Evolutionary conservation across 2,888 invertebrate species (phyloP), one percentile per base, ranked within the genome.

Genomic region (Morpho helenor): DNA sequence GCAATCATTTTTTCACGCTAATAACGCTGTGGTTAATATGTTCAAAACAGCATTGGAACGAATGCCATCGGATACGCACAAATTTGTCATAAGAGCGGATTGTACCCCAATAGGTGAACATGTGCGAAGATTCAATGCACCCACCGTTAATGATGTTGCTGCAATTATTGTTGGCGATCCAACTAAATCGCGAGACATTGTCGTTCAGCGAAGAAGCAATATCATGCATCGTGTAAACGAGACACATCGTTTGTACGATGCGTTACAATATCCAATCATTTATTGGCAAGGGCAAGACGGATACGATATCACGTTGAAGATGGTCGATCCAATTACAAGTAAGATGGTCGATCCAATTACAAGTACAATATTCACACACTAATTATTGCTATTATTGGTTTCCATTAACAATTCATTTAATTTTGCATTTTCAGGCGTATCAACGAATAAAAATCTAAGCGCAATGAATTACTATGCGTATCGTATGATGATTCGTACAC

Each of bases 301-400:
- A 61, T 66, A 66, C 62, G 53, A 64, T 56, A 57, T 65, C 56
- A 64, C 56, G 52, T 54, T 61, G 55, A 64, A 61, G 51, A 59
- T 61, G 65, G 59, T 59, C 47, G 57, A 64, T 62, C 60, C 63
- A 58, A 59, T 57, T 57, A 63, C 60, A 60, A 60, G 62, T 64
- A 23, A 63, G 16, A 16, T 16, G 16, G 16, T 16, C 16, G 16
- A 16, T 16, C 2, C 16, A 16, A 16, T 16, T 16, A 16, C 16
- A 16, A 16, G 1, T 16, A 16, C 62, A 66, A 70, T 93, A 92
- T 68, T 76, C 74, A n/a, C 87, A 92, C 8, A 92, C 91, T 54
- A 57, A 49, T 61, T 60, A 60, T 60, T 60, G 52, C 56, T 64
- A 62, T 61, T 61, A 63, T 64, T 66, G 66, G 61, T 62, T 63